Evolutionary conservation across 2,888 invertebrate genomes (phyloP).

Genomic region (Mythimna lalbum): DNA sequence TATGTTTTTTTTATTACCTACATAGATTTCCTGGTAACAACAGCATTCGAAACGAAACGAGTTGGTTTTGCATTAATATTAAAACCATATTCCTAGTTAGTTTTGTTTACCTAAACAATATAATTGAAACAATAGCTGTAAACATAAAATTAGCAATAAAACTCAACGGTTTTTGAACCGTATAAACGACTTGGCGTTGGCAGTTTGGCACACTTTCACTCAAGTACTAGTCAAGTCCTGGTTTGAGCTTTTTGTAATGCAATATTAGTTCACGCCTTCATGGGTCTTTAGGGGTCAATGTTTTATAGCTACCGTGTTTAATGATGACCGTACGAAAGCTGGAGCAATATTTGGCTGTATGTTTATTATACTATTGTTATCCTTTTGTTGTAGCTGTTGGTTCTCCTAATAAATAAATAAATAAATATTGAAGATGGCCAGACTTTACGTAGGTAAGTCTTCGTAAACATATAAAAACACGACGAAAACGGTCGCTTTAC

Average conservation of each 20-base stretch:
- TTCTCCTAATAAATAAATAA: too few relatives aligned
- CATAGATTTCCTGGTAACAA: not conserved
- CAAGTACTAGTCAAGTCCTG: constrained; percentile 30
- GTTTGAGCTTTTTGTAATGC: constrained; percentile 52
- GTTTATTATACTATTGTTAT: too few relatives aligned
- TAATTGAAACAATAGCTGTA: constrained; percentile 43
- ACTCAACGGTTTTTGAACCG: constrained; percentile 38
- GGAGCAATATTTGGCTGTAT: too few relatives aligned
- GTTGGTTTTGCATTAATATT: not conserved
- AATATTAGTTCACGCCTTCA: constrained; percentile 36
- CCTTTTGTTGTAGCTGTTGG: too few relatives aligned
- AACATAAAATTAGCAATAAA: constrained; percentile 53
- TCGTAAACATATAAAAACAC: constrained; percentile 6
- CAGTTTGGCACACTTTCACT: constrained; percentile 56
- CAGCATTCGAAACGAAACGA: not conserved
- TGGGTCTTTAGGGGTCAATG: constrained; percentile 29
- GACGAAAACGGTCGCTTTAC: constrained; percentile 1
- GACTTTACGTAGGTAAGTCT: constrained; percentile 5
- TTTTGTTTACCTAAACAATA: constrained; percentile 27
- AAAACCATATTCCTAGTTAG: not conserved
- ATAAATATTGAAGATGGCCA: not conserved
- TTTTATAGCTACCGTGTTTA: constrained; percentile 35
- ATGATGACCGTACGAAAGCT: constrained; percentile 16
- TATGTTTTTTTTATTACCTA: not conserved
- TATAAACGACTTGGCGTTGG: constrained; percentile 22